Evolutionary conservation across 1,140 invertebrate genomes (phyloP), one percentile per base, ranked within the genome.

Genomic region (Leptoteleia sp.): DNA sequence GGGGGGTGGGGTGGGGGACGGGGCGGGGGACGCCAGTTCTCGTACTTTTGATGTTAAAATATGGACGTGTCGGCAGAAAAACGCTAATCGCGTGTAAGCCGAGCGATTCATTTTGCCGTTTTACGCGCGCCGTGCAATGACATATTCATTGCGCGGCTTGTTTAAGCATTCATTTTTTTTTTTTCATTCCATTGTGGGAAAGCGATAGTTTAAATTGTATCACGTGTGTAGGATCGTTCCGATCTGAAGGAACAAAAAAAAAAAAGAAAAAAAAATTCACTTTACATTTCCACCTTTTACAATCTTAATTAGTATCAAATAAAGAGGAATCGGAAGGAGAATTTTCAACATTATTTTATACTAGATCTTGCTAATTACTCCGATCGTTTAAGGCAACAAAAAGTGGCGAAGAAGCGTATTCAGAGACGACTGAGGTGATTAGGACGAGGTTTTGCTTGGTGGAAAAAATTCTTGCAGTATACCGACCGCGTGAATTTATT

Each of bases 11-110:
- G n/a, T n/a, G n/a, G n/a, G n/a, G n/a, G n/a, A n/a, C n/a, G n/a
- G n/a, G n/a, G n/a, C n/a, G n/a, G 17, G 17, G 71, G 65, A 38
- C 48, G 64, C 40, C 42, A 40, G 65, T 43, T 65, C 64, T 52
- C 64, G 57, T 47, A 68, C 59, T 65, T 76, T 35, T 38, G 50
- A 62, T 65, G 64, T 47, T 77, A 77, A 77, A 77, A 77, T 77
- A 77, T 77, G 75, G 59, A 77, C 27, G 42, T 40, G 48, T 16
- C 35, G 27, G 29, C 22, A 43, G 75, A 68, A 77, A 71, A 71
- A 76, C 45, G 72, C 38, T 76, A 70, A 71, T 77, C 75, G 59
- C 59, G 57, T 77, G 75, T 71, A 71, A 77, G 67, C 35, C 33
- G 43, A 42, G 59, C 75, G 61, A 77, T 71, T 59, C 59, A 71